Evolutionary conservation across 1,140 invertebrate genomes (phyloP), one percentile per base, ranked within the genome.

Genomic region (Hydropsyche tenuis): DNA sequence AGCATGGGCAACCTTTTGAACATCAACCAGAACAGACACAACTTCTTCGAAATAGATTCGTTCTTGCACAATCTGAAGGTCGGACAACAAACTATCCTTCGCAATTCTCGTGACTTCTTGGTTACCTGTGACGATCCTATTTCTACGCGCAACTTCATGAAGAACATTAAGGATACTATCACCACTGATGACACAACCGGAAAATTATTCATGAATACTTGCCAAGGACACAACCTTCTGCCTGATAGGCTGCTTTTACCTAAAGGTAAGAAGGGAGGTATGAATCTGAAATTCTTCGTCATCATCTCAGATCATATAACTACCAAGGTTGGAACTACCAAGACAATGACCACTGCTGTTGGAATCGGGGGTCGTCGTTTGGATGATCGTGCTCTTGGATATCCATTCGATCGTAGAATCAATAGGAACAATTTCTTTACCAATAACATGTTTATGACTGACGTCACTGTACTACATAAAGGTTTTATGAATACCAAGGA

Each of bases 161-260:
- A 88, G 16, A 83, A 87, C 56, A 85, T 92, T 11, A 63, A 43
- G 5, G 37, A 22, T 18, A 16, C 14, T 7, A 82, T 87, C 62
- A 75, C 83, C 77, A 83, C 81, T 9, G 20, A 42, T 14, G 18
- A 23, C n/a, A n/a, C n/a, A 0, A 81, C 81, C 69, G 84, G 87
- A 77, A 37, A 63, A 23, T 64, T 72, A 60, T 84, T 87, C 53
- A 63, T 84, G 23, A 84, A 87, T 73, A 85, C 84, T 80, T 83
- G 82, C 9, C 83, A 87, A 74, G 81, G 84, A 22, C 84, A 84
- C 68, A 88, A 85, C 73, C 87, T 86, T 9, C 86, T 89, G 78
- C 90, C 90, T 14, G 84, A 87, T 23, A 86, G 89, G 64, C 81
- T 92, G 25, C 83, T 92, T 73, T 79, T 93, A 73, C 91, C 92